Evolutionary conservation across 1,140 invertebrate species (phyloP), one percentile per base, ranked within the genome.

Genomic region (Lineus longissimus): DNA sequence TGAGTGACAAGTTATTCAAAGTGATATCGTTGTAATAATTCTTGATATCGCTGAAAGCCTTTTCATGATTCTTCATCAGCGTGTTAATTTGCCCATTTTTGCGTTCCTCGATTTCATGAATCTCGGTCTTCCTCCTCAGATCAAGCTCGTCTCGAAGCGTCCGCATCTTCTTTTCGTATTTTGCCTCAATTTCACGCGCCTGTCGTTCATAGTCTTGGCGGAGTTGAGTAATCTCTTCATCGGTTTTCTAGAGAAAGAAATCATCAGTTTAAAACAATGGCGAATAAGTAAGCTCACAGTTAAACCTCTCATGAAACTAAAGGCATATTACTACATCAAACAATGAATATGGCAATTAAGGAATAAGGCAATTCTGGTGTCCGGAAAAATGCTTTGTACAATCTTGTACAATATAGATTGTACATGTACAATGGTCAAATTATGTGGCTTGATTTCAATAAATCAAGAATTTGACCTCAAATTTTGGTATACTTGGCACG

Each of bases 21-120:
- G 91, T 93, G 43, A 96, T 94, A 69, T 95, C 92, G 73, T 94
- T 95, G 71, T 95, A 97, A 82, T 95, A 96, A 77, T 90, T 91
- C 80, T 94, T 95, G 75, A 95, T 89, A 75, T 95, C 90, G 47
- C 86, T 85, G 75, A 94, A 93, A 0, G 90, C 88, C 71, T 88
- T 88, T 64, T 94, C 91, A 75, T 96, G 92, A 70, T 90, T 88
- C 64, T 87, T 87, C 65, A 91, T 90, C 56, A 96, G 76, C 22
- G 88, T 87, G 17, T 88, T 86, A 17, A 95, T 87, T 76, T 95
- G 91, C 59, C 87, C 87, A 78, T 94, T 94, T 80, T 95, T 95
- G 54, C 91, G 85, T 73, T 95, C 91, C 76, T 95, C 92, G 9
- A 94, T 87, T 84, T 95, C 91, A 45, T 88, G 86, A 74, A 94